A percentile compares a stretch with the other conserved stretches of the same genome.
Evolutionary conservation across 2,797 vertebrate genomes (phyloP).

Genomic region (Acipenser oxyrinchus): DNA sequence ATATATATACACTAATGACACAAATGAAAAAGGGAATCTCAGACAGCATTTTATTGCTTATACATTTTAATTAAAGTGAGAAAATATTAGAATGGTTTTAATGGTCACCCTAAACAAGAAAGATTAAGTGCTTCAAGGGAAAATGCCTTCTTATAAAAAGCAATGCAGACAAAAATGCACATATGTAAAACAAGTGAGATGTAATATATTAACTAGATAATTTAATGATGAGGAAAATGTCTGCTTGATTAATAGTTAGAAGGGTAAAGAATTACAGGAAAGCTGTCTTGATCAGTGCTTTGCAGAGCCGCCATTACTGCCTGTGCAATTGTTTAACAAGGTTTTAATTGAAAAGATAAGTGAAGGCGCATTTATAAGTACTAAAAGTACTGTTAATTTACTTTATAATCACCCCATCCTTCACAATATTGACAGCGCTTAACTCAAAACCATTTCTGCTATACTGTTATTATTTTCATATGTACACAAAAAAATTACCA

Average conservation of each 20-base stretch:
- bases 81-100: slow-evolving; percentile 11
- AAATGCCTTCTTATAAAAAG: slow-evolving; percentile 5
- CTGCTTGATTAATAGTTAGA: slow-evolving; percentile 71
- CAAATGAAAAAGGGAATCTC: slow-evolving; percentile 2
- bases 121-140: slow-evolving; percentile 9
- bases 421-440: slow-evolving; percentile 77
- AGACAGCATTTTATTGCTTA: not conserved
- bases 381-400: slow-evolving; percentile 82
- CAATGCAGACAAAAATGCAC: slow-evolving; percentile 36
- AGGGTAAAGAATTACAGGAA: slow-evolving; percentile 76
- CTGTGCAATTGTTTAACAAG: slow-evolving; percentile 78
- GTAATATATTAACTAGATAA: slow-evolving; percentile 72
- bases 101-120: slow-evolving; percentile 24
- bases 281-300: slow-evolving; percentile 75
- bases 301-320: slow-evolving; percentile 71
- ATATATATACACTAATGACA: slow-evolving; percentile 1
- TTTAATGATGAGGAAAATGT: slow-evolving; percentile 74
- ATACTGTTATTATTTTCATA: slow-evolving; percentile 78
- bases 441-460: slow-evolving; percentile 68
- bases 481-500: slow-evolving; percentile 62
- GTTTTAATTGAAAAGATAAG: slow-evolving; percentile 83
- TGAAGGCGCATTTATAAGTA: slow-evolving; percentile 81
- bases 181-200: slow-evolving; percentile 49
- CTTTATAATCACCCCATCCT: slow-evolving; percentile 77
- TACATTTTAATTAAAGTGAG: slow-evolving; percentile 7